Conservation (phyloP, 2,888 invertebrate species). For the Meghimatium bilineatum region DNA sequence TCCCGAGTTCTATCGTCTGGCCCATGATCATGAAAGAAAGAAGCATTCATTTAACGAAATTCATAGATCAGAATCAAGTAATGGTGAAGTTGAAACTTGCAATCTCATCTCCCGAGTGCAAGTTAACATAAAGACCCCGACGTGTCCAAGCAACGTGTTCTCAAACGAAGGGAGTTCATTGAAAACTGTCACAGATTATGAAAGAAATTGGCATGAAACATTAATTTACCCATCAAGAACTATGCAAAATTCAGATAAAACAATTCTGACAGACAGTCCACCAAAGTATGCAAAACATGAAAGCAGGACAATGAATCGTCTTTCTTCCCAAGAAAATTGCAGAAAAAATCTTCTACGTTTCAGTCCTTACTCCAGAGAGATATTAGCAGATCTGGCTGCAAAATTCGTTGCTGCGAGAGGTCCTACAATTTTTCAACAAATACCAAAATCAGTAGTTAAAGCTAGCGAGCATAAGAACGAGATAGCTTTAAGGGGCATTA, state of each 20-base stretch:
- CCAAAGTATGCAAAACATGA: not conserved
- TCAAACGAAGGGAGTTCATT: not conserved
- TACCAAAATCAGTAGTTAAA: not conserved
- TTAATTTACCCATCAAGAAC: not conserved
- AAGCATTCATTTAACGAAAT: not conserved
- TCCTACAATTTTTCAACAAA: not conserved
- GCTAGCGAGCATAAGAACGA: not conserved
- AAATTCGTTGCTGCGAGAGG: slow-evolving; percentile 45
- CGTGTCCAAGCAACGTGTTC: not conserved
- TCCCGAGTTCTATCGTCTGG: not conserved
- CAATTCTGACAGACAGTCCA: not conserved
- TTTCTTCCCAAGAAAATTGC: not conserved
- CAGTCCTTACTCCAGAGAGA: slow-evolving; percentile 39
- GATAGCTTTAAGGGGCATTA: no score
- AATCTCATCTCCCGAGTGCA: not conserved
- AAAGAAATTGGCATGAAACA: not conserved
- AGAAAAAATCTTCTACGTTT: slow-evolving; percentile 7
- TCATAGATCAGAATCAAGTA: not conserved
- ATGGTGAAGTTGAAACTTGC: not conserved
- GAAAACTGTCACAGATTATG: not conserved
- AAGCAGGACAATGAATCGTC: not conserved
- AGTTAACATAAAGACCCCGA: not conserved
- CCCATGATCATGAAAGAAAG: not conserved
- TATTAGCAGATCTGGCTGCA: slow-evolving; percentile 37
- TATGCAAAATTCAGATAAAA: not conserved